phyloP scores from a whole-genome alignment of 2,797 vertebrate species.

The Heterohyrax brucei region DNA sequence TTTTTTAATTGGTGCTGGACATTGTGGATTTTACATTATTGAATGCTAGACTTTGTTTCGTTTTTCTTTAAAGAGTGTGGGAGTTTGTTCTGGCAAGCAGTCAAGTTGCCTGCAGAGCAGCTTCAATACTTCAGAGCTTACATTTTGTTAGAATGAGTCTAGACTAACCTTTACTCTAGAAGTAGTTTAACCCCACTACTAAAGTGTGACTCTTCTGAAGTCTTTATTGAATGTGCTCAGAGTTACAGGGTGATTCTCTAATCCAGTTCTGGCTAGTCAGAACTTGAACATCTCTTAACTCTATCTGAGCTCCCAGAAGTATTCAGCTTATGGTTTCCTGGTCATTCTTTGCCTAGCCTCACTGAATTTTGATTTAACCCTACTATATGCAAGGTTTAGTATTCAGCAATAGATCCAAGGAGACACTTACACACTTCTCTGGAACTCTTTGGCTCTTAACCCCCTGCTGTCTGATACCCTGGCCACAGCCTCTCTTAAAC shows the following conservation, averaged over 20 bases:
- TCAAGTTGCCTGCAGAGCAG: not conserved
- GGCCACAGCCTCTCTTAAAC: not conserved
- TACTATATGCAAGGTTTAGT: fast-evolving
- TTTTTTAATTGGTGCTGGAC: not conserved
- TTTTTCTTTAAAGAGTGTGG: not conserved
- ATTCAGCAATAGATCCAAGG: not conserved
- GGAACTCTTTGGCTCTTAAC: not conserved
- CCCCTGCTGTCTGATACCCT: not conserved
- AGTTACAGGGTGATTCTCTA: not conserved
- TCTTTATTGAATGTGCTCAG: not conserved
- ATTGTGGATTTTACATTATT: not conserved
- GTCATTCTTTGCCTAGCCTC: not conserved
- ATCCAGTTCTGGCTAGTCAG: not conserved
- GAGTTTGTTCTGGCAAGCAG: not conserved
- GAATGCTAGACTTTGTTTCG: not conserved
- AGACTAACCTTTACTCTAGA: not conserved
- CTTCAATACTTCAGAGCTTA: not conserved
- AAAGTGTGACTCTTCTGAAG: not conserved
- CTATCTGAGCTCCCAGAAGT: not conserved
- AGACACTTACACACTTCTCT: not conserved
- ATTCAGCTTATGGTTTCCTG: not conserved
- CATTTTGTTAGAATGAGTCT: not conserved
- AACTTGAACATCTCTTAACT: not conserved
- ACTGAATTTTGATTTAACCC: not conserved
- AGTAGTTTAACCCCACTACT: not conserved